Conservation (phyloP, 2,888 invertebrate species). For the Lithophane leautieri region DNA sequence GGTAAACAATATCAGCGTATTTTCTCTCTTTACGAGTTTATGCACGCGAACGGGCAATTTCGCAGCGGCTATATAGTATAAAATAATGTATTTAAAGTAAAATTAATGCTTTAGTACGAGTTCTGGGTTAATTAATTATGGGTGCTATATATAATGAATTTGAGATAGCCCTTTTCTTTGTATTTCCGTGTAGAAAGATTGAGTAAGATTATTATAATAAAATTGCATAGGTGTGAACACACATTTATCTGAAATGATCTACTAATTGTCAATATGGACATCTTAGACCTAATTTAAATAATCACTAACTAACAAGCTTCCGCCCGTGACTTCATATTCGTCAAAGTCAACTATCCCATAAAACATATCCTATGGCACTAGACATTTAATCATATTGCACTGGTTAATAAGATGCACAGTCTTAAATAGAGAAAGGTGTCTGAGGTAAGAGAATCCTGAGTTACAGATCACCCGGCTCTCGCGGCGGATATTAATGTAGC, state of each 20-base stretch:
- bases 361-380: not conserved
- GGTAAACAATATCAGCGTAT: constrained; percentile 38
- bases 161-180: constrained; percentile 2
- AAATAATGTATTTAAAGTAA: constrained; percentile 42
- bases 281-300: not conserved
- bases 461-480: too few relatives aligned
- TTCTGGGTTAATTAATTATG: constrained; percentile 31
- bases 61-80: constrained; percentile 33
- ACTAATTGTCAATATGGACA: not conserved
- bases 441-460: not conserved
- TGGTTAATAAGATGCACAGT: not conserved
- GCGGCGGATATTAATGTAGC: not conserved
- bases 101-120: constrained; percentile 12
- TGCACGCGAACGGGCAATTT: constrained; percentile 57
- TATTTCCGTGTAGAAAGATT: not conserved
- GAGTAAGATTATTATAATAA: not conserved
- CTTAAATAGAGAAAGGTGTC: not conserved
- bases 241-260: not conserved
- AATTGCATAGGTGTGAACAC: not conserved
- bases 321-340: not conserved
- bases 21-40: constrained; percentile 45
- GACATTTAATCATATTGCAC: too few relatives aligned
- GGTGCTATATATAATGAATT: constrained; percentile 8
- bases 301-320: too few relatives aligned
- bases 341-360: not conserved